These are phyloP conservation scores for Donacobius atricapilla DNA, from an alignment of 2,113 vertebrate genomes.

Conservation along the genomic window DNA sequence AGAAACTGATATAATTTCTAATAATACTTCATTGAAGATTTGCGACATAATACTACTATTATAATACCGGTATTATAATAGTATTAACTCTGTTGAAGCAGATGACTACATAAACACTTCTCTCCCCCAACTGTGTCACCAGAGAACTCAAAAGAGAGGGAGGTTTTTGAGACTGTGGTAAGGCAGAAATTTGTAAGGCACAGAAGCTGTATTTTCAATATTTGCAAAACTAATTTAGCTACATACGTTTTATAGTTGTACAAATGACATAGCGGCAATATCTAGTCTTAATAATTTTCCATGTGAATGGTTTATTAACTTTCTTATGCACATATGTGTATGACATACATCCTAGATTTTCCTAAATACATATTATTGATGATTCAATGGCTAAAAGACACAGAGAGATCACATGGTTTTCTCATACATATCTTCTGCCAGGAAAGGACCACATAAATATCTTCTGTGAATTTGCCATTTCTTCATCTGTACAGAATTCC, in stretches of 20 bases:
- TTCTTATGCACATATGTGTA: not conserved
- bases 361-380: not conserved
- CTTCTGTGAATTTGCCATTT: not conserved
- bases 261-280: not conserved
- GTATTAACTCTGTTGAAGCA: not conserved
- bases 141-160: not conserved
- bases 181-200: not conserved
- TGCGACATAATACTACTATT: not conserved
- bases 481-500: not conserved
- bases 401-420: not conserved
- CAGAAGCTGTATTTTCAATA: not conserved
- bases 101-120: not conserved
- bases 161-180: not conserved
- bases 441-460: not conserved
- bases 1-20: conserved; percentile 11
- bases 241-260: not conserved
- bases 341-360: not conserved
- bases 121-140: not conserved
- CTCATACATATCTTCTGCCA: not conserved
- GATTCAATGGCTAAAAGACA: not conserved
- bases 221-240: not conserved
- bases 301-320: not conserved
- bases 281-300: not conserved
- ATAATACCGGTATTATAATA: not conserved
- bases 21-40: not conserved